Evolutionary conservation across 2,113 vertebrate genomes (phyloP).

Genomic region (Sphaerodactylus townsendi): DNA sequence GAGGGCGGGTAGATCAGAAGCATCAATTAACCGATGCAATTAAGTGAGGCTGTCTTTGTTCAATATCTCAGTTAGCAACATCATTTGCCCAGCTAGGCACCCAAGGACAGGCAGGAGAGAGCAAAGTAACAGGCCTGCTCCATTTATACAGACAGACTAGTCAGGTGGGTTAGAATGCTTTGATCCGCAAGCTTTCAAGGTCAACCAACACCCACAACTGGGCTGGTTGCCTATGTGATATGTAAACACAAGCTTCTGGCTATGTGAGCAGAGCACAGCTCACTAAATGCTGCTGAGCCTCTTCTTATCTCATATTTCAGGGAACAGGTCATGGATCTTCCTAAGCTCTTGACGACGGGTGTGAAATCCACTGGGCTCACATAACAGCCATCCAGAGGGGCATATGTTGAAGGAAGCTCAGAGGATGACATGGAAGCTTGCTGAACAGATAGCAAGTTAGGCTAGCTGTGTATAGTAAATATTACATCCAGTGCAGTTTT

Average conservation of each 20-base stretch:
- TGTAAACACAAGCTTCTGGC: conserved; percentile 55
- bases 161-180: conserved; percentile 7
- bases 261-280: conserved; percentile 58
- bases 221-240: conserved; percentile 58
- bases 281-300: conserved; percentile 56
- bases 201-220: conserved; percentile 55
- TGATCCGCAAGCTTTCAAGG: conserved; percentile 58
- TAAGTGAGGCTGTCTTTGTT: neutral
- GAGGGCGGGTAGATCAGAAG: neutral
- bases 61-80: neutral
- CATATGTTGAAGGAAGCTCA: conserved; percentile 28
- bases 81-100: neutral
- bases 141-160: neutral
- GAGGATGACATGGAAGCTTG: neutral
- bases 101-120: neutral
- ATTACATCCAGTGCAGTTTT: conserved; percentile 36
- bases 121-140: neutral
- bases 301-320: conserved; percentile 61
- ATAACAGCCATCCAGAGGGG: conserved; percentile 39
- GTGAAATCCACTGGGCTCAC: conserved; percentile 60
- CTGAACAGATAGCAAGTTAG: conserved; percentile 13
- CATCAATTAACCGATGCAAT: neutral
- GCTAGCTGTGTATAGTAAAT: conserved; percentile 51
- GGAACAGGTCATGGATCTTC: conserved; percentile 39
- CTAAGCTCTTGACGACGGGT: conserved; percentile 50